Evolutionary conservation across 1,140 invertebrate genomes (phyloP), one percentile per base, ranked within the genome.

Genomic region (Drosophila bipectinata): DNA sequence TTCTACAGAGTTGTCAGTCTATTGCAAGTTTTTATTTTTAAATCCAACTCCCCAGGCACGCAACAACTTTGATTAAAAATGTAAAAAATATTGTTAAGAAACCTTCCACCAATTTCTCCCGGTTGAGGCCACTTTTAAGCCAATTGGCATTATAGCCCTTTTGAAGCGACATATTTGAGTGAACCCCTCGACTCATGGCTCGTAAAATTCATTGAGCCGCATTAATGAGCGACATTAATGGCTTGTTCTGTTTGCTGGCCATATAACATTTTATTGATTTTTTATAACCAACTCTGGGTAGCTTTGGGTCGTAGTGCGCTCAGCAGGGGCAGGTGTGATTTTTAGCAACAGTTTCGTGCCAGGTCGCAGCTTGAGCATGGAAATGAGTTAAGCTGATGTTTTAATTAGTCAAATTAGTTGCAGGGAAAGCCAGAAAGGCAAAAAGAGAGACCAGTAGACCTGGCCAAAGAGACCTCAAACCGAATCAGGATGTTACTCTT

Each of bases 151-250:
- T 73, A 79, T 53, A 54, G 74, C 74, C 72, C 79, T 77, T 84
- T 53, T 62, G 69, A 44, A 60, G 72, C 55, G 59, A 72, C 80
- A 74, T 64, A 52, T 75, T 67, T 28, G 10, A n/a, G 34, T 10
- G 10, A 51, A 62, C 53, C 30, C 71, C 60, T 32, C 34, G 62
- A 24, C 7, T 51, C 54, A 60, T 10, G 47, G 47, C 78, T 87
- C 83, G 79, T 87, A 88, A 87, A 87, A 87, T 87, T 87, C 83
- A 87, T 87, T 87, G 83, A 87, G 83, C 82, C 79, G 83, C 82
- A 87, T 87, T 87, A 87, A 87, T 87, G 82, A 87, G 82, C 79
- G 83, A 88, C 83, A 88, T 87, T 87, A 87, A 87, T 87, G 57
- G 71, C 79, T 79, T 88, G 83, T 88, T 80, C 83, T 83, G 63